Conservation (phyloP, 23 tunicate genomes). For the Trididemnum nubilum region DNA sequence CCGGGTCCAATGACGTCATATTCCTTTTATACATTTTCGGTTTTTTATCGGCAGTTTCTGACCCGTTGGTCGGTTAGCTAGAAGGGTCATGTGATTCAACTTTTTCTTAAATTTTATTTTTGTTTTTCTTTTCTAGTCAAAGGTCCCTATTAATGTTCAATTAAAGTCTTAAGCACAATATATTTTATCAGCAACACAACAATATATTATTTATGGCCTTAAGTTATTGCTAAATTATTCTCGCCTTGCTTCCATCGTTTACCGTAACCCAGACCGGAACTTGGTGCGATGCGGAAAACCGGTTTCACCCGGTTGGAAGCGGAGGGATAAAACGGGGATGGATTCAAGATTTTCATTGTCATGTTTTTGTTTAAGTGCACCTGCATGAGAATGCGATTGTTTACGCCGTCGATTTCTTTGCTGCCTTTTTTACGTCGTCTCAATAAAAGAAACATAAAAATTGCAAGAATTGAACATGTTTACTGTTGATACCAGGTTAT, state of each 20-base stretch:
- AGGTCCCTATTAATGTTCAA: too few species aligned
- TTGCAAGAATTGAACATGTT: too few species aligned
- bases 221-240: not conserved
- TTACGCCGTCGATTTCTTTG: too few species aligned
- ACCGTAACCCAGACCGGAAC: constrained; percentile 16
- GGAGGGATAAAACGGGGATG: not conserved
- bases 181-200: too few species aligned
- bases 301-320: not conserved
- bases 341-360: not conserved
- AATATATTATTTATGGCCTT: not conserved
- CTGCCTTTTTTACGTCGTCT: too few species aligned
- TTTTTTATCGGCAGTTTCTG: constrained; percentile 16
- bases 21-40: constrained; percentile 23
- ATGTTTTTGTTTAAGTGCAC: too few species aligned
- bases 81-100: not conserved
- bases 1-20: constrained; percentile 19
- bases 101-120: too few species aligned
- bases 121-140: not conserved
- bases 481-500: too few species aligned
- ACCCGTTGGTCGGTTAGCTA: constrained; percentile 9
- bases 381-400: too few species aligned
- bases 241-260: not conserved
- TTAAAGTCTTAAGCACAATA: not conserved
- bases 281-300: not conserved
- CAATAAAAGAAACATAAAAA: too few species aligned